Base-by-base conservation (phyloP, 2,888 invertebrate species). In the Erannis defoliaria region DNA sequence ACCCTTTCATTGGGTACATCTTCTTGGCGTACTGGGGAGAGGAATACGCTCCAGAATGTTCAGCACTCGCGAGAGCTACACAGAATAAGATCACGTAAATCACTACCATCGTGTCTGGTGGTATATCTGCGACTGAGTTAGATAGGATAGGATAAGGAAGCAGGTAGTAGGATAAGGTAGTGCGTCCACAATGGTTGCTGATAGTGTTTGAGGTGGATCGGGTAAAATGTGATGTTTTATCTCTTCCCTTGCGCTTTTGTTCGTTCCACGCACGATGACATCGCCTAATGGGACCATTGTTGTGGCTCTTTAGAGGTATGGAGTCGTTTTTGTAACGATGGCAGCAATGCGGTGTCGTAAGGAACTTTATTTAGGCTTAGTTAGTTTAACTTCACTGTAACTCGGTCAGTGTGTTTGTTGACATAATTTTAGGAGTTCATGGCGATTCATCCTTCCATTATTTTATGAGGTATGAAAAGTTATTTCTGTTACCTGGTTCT, bases 1-100 rank as follows among this genome's bases (percentile, higher is more conserved):
- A 85, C 12, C 75, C 75, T 71, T 84, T 88, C 0, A 83, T 88
- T 0, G 91, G 91, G 64, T 83, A 92, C 85, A 92, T 87, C 64
- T 93, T 93, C 77, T 93, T 93, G 12, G 93, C 93, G 72, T 93
- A 93, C 37, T 93, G 93, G 0, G 93, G 93, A 0, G 93, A 93
- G 0, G 93, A 93, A 50, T 93, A 93, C 1, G 93, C 93, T n/a
- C 93, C 93, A 0, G 86, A 81, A 75, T 93, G 93, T 62, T 93
- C 90, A 0, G 85, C 81, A 6, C 80, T 59, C 12, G 70, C 72
- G 4, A 85, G 19, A 16, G 77, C 54, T 35, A 68, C 64, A 72
- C 72, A 76, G 51, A 77, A 64, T 18, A 90, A 50, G 40, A 89
- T 55, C 16, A 84, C 56, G 54, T 78, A 76, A 18, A 83, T 69